A percentile compares a stretch with the other conserved stretches of the same genome.
phyloP scores from a whole-genome alignment of 2,113 vertebrate genomes.

The Crotophaga sulcirostris region DNA sequence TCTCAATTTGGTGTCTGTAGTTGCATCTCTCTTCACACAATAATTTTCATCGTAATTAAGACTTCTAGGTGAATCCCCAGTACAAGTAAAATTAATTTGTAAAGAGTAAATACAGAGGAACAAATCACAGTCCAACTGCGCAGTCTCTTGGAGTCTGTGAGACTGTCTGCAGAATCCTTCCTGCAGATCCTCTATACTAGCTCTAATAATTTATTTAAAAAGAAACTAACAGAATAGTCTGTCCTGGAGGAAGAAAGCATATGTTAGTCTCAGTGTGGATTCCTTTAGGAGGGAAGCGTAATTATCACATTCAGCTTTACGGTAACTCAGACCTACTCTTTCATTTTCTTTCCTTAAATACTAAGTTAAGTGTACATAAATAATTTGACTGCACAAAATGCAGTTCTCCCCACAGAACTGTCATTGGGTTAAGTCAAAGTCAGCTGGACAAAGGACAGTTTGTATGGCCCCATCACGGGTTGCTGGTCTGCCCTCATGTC shows the following conservation, averaged over 20 bases:
- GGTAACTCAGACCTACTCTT: background rate
- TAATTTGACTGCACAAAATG: background rate
- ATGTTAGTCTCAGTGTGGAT: conserved; percentile 8
- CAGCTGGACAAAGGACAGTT: background rate
- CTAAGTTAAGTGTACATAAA: background rate
- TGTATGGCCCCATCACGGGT: fast-evolving
- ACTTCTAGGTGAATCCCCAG: conserved; percentile 2
- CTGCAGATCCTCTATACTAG: conserved; percentile 25
- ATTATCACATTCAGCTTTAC: conserved; percentile 33
- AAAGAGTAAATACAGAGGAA: conserved; percentile 26
- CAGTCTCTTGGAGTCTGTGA: background rate
- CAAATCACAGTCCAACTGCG: conserved; percentile 16
- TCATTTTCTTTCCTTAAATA: background rate
- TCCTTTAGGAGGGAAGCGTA: conserved; percentile 12
- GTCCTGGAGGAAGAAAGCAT: conserved; percentile 52
- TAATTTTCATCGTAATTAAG: background rate
- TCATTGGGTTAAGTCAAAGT: background rate
- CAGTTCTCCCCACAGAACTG: background rate
- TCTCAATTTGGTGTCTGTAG: background rate
- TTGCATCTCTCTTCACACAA: background rate
- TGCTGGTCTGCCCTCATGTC: background rate
- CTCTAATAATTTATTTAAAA: conserved; percentile 57
- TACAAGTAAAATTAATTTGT: conserved; percentile 47
- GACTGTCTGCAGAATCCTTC: conserved; percentile 13
- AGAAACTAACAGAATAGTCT: conserved; percentile 54